These are phyloP conservation scores for Notolabrus celidotus DNA, from an alignment of 2,797 vertebrate species.

Conservation along the genomic window DNA sequence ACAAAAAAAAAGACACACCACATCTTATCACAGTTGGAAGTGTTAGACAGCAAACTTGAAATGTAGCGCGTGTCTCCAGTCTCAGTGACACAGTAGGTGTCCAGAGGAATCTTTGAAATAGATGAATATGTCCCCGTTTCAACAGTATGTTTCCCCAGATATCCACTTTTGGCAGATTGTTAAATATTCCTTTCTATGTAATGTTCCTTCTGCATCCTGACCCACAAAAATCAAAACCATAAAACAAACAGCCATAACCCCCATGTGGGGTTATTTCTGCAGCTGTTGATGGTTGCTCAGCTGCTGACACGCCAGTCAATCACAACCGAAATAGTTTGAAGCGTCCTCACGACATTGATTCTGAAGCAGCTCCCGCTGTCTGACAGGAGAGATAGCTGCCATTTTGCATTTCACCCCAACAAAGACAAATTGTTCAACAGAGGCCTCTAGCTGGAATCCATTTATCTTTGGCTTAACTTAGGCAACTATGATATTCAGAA, in stretches of 20 bases:
- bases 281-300: conserved; percentile 76
- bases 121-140: conserved; percentile 81
- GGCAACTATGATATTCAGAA: conserved; percentile 11
- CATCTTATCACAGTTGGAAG: conserved; percentile 59
- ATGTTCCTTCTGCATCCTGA: conserved; percentile 79
- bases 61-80: conserved; percentile 62
- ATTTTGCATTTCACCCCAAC: conserved; percentile 66
- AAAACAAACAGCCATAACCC: conserved; percentile 79
- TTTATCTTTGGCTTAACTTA: conserved; percentile 29
- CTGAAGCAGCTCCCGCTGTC: conserved; percentile 51
- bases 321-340: conserved; percentile 74
- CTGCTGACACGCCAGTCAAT: conserved; percentile 76
- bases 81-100: conserved; percentile 74
- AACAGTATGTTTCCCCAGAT: conserved; percentile 71
- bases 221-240: conserved; percentile 80
- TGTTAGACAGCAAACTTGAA: conserved; percentile 62
- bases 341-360: conserved; percentile 62
- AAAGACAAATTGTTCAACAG: conserved; percentile 62
- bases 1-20: conserved; percentile 23
- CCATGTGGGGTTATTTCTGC: conserved; percentile 74
- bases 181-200: conserved; percentile 81
- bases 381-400: conserved; percentile 63
- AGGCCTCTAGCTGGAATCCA: conserved; percentile 27
- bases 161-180: conserved; percentile 79
- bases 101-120: conserved; percentile 78